Evolutionary conservation across 2,888 invertebrate genomes (phyloP), one percentile per base, ranked within the genome.

Genomic region (Acronicta leporina): DNA sequence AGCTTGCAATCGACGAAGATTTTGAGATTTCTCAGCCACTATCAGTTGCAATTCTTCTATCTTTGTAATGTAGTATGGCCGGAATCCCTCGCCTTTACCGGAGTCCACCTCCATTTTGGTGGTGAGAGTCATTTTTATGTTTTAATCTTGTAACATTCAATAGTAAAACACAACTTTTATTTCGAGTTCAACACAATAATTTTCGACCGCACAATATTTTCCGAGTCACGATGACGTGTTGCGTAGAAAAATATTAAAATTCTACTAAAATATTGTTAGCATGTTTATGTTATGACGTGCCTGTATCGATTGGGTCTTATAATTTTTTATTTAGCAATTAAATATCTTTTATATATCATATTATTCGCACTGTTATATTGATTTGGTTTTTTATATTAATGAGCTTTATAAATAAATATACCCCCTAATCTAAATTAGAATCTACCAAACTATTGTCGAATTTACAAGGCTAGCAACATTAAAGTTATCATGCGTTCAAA

Each of bases 1-100:
- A 14, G 99, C 99, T 94, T 99, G 99, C 66, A 99, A 94, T 87
- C 99, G 97, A 56, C 99, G 96, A 51, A 99, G 95, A 93, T 99
- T 99, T 92, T 99, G 99, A 77, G 98, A 98, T 87, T 99, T 99
- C 83, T 99, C 99, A n/a, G 98, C 98, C 6, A 99, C 99, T 78
- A 98, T 96, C 55, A 99, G 95, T 90, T 99, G 99, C 20, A 99
- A 95, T 90, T 99, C 99, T 91, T 99, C 99, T 68, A 99, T 99
- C 95, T 99, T 99, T 50, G 99, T 98, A 79, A 98, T 97, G 87
- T 99, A 99, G 92, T 99, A 99, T 0, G 98, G 98, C 69, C 98
- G 97, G 86, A 99, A 98, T 1, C 98, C 98, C 87, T 98, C 98
- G 8, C 98, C 97, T 85, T 96, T 97, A 47, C 87, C 92, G 69